A percentile compares a stretch with the other conserved stretches of the same genome.
phyloP scores from a whole-genome alignment of 2,797 vertebrate genomes.

The Acrocephalus scirpaceus region DNA sequence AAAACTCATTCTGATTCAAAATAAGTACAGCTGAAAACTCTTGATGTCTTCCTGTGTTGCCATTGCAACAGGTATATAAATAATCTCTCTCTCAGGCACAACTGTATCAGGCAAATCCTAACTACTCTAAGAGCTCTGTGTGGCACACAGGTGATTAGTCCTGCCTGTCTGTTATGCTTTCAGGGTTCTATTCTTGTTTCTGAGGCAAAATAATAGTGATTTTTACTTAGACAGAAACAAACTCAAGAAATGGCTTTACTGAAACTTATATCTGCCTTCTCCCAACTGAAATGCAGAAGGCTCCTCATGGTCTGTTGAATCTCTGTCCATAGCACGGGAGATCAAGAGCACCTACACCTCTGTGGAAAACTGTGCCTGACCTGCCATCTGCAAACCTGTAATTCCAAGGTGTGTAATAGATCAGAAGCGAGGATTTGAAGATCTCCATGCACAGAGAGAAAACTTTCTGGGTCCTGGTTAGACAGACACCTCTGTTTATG shows the following conservation, averaged over 20 bases:
- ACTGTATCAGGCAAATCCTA: background rate
- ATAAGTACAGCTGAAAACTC: background rate
- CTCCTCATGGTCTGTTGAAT: background rate
- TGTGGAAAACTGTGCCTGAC: background rate
- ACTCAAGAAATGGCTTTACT: background rate
- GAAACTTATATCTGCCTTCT: background rate
- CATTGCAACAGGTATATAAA: background rate
- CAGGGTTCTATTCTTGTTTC: background rate
- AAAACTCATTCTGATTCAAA: background rate
- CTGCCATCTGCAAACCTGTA: fast-evolving
- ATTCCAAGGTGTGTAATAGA: background rate
- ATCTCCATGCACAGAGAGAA: background rate
- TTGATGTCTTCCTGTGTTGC: background rate
- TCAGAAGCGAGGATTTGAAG: background rate
- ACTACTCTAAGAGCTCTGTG: background rate
- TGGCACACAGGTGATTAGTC: background rate
- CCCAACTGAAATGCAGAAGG: background rate
- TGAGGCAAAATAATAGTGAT: background rate
- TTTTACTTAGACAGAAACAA: background rate
- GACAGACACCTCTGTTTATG: background rate
- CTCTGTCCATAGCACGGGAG: background rate
- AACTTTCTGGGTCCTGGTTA: background rate
- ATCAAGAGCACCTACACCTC: fast-evolving
- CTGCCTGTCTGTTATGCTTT: background rate
- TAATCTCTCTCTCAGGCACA: background rate